A percentile compares a stretch with the other conserved stretches of the same genome.
Evolutionary conservation across 2,113 vertebrate species (phyloP).

Genomic region (Vicugna pacos): DNA sequence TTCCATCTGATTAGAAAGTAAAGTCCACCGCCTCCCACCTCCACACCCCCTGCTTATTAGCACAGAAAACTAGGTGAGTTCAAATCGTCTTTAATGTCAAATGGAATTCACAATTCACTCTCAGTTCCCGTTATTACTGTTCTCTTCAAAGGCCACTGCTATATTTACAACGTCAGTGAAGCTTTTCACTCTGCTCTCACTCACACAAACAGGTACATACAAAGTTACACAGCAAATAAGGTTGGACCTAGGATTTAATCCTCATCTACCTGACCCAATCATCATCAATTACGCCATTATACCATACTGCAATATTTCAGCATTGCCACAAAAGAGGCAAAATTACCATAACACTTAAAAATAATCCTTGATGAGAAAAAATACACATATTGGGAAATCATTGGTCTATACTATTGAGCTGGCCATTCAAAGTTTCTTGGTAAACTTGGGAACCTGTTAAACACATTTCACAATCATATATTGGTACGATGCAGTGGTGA

Average conservation of each 20-base stretch:
- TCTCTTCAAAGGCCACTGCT: neutral
- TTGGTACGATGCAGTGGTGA: neutral
- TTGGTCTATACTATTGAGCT: neutral
- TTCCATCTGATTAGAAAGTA: neutral
- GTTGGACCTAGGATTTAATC: neutral
- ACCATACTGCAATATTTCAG: neutral
- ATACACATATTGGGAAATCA: neutral
- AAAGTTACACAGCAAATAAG: neutral
- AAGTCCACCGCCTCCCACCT: neutral
- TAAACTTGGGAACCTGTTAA: neutral
- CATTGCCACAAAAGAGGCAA: neutral
- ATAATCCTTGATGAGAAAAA: neutral
- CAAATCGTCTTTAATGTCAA: neutral
- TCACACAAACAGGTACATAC: neutral
- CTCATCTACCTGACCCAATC: neutral
- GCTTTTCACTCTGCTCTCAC: neutral
- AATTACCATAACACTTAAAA: neutral
- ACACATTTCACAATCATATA: neutral
- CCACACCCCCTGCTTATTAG: neutral
- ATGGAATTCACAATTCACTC: neutral
- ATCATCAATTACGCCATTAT: neutral
- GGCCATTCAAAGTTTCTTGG: constrained; percentile 14
- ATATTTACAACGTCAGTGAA: neutral
- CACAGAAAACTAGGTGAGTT: neutral
- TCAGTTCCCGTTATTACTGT: neutral